These are phyloP conservation scores for Chironomus tentans DNA, from an alignment of 2,888 invertebrate genomes.

Conservation along the genomic window DNA sequence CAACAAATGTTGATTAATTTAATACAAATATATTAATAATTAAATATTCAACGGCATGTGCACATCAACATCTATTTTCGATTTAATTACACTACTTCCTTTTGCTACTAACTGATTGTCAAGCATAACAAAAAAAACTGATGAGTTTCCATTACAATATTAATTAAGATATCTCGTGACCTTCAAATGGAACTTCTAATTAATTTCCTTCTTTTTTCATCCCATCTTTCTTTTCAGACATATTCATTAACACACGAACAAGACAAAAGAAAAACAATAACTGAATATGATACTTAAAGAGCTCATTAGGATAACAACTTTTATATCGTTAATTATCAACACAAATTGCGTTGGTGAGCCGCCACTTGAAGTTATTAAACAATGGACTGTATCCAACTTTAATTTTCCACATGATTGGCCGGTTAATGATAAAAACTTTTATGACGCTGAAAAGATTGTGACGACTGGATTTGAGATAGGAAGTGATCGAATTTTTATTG, in stretches of 20 bases:
- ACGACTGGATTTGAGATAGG: constrained; percentile 68
- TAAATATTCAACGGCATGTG: too few relatives aligned
- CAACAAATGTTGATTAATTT: too few relatives aligned
- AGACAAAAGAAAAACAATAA: neutral
- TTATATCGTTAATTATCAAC: constrained; percentile 12
- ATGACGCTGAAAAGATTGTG: constrained; percentile 58
- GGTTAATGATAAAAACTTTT: constrained; percentile 44
- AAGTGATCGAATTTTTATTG: constrained; percentile 63
- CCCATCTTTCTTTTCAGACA: neutral
- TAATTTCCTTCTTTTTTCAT: neutral
- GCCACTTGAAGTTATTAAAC: constrained; percentile 53
- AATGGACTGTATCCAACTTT: constrained; percentile 60
- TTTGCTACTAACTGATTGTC: too few relatives aligned
- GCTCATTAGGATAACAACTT: constrained; percentile 12
- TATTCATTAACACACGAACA: too few relatives aligned
- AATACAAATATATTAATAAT: too few relatives aligned
- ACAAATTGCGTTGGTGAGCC: constrained; percentile 12
- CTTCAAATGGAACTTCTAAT: neutral
- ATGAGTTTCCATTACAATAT: too few relatives aligned
- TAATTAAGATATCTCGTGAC: too few relatives aligned
- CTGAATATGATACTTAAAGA: neutral
- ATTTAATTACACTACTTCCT: too few relatives aligned
- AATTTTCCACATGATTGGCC: constrained; percentile 56
- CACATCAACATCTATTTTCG: too few relatives aligned
- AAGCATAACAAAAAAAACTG: too few relatives aligned